Evolutionary conservation across 2,113 vertebrate species (phyloP).

Genomic region (Malurus alboscapulatus): DNA sequence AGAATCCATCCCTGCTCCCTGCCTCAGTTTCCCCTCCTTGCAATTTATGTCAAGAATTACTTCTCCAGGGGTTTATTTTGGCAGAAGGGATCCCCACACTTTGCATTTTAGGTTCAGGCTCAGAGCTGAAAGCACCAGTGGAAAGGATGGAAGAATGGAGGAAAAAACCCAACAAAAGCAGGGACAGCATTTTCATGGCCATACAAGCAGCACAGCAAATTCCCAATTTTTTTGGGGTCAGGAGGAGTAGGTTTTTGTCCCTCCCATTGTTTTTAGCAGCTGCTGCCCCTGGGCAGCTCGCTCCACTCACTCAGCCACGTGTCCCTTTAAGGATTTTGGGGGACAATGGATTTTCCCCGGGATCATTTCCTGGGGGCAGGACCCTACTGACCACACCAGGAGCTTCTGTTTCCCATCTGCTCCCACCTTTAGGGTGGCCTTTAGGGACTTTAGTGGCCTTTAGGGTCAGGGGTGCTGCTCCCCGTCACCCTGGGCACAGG

Average conservation of each 20-base stretch:
- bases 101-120: not conserved
- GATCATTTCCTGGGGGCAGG: conserved; percentile 57
- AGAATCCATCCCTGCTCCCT: not conserved
- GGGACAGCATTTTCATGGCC: not conserved
- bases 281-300: not conserved
- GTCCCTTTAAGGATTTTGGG: not conserved
- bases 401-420: conserved; percentile 73
- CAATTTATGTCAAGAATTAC: rapidly evolving
- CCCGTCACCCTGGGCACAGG: conserved; percentile 40
- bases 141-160: not conserved
- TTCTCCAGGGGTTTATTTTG: not conserved
- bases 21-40: not conserved
- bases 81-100: not conserved
- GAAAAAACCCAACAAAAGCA: rapidly evolving
- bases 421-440: not conserved
- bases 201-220: not conserved
- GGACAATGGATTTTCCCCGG: not conserved
- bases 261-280: not conserved
- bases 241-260: not conserved
- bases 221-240: not conserved
- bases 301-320: not conserved
- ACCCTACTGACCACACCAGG: not conserved
- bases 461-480: conserved; percentile 58
- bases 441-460: not conserved
- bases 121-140: not conserved